Evolutionary conservation across 2,113 vertebrate genomes (phyloP).

Genomic region (Clinocottus analis): DNA sequence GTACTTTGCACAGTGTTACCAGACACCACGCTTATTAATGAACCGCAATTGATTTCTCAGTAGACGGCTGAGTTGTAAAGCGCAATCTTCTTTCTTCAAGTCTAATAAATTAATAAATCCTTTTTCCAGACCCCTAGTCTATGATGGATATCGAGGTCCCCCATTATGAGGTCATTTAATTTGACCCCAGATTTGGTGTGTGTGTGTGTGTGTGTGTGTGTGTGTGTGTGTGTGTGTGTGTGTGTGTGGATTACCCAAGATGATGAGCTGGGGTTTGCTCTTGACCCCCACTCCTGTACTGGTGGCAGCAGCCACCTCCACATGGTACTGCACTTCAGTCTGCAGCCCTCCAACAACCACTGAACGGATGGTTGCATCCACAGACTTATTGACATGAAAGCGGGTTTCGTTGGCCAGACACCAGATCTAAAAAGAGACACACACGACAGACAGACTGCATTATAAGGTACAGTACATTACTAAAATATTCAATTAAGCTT

Average conservation of each 20-base stretch:
- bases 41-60: conserved; percentile 81
- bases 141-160: conserved; percentile 57
- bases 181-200: conserved; percentile 52
- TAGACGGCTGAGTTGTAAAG: conserved; percentile 68
- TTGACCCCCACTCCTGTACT: conserved; percentile 93
- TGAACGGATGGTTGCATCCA: conserved; percentile 92
- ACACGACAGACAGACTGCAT: conserved; percentile 53
- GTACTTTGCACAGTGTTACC: conserved; percentile 79
- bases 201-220: not conserved
- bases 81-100: conserved; percentile 76
- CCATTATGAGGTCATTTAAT: conserved; percentile 66
- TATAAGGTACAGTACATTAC: conserved; percentile 18
- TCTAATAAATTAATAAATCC: conserved; percentile 80
- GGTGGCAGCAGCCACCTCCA: conserved; percentile 95
- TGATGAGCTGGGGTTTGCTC: conserved; percentile 93
- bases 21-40: conserved; percentile 83
- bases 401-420: conserved; percentile 94
- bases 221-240: conserved; percentile 25
- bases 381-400: conserved; percentile 95
- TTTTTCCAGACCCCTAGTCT: conserved; percentile 66
- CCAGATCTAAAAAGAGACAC: conserved; percentile 89
- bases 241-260: conserved; percentile 88
- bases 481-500: conserved; percentile 30
- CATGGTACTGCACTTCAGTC: conserved; percentile 91
- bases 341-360: conserved; percentile 92